Conservation (phyloP, 2,797 vertebrate genomes). For the Pantherophis vulpinus region DNA sequence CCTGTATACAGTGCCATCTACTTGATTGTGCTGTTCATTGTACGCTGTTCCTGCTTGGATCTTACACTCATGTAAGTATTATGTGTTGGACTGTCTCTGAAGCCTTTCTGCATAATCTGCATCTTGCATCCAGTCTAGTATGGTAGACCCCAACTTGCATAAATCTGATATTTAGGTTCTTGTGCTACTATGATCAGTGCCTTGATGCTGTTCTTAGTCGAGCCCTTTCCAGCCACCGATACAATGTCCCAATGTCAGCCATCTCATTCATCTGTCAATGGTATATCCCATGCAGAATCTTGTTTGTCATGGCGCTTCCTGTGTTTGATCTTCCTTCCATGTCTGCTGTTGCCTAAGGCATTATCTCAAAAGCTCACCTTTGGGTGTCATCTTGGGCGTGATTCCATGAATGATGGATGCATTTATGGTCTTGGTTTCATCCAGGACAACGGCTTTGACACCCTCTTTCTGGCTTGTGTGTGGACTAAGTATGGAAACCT, state of each 20-base stretch:
- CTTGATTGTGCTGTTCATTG: not conserved
- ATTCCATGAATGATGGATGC: not conserved
- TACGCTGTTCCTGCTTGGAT: not conserved
- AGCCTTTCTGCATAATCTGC: not conserved
- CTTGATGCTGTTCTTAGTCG: not conserved
- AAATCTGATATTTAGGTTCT: not conserved
- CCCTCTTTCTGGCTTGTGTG: not conserved
- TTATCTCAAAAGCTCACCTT: not conserved
- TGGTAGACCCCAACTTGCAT: not conserved
- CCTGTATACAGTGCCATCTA: not conserved
- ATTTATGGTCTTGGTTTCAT: not conserved
- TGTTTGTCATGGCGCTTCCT: not conserved
- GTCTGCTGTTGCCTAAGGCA: not conserved
- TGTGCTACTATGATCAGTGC: not conserved
- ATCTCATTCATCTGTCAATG: not conserved
- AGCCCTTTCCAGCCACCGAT: not conserved
- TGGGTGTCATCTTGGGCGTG: rapidly evolving
- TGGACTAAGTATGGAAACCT: not conserved
- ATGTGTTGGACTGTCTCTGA: not conserved
- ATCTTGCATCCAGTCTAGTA: not conserved
- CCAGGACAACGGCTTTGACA: not conserved
- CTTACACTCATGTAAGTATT: not conserved
- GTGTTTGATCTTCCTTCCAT: not conserved
- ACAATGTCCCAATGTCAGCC: not conserved
- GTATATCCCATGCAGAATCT: not conserved